Evolutionary conservation across 2,888 invertebrate species (phyloP).

Genomic region (Hydroisotoma schaefferi): DNA sequence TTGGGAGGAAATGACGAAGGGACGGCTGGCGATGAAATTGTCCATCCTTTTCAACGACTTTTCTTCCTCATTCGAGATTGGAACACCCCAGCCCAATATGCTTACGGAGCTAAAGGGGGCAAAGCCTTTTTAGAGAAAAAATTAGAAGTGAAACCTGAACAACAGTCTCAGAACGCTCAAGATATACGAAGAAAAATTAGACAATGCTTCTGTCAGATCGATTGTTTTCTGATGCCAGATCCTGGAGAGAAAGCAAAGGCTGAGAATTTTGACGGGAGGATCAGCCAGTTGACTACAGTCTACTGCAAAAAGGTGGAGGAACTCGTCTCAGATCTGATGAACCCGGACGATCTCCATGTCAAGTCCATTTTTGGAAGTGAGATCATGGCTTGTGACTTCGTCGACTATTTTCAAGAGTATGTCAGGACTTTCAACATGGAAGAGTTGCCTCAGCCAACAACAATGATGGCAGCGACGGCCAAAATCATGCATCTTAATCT

Average conservation of each 20-base stretch:
- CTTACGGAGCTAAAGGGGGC: constrained; percentile 32
- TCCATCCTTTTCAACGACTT: constrained; percentile 44
- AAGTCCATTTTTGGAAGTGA: constrained; percentile 20
- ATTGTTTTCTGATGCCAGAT: constrained; percentile 96
- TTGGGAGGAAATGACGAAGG: constrained; percentile 15
- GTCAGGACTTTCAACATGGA: constrained; percentile 21
- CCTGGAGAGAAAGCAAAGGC: constrained; percentile 56
- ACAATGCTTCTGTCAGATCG: constrained; percentile 89
- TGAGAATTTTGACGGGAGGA: constrained; percentile 25
- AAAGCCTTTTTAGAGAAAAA: constrained; percentile 20
- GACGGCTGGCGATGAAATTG: not conserved
- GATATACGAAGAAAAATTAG: constrained; percentile 86
- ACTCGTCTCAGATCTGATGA: constrained; percentile 23
- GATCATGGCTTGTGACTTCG: constrained; percentile 14
- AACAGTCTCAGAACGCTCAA: constrained; percentile 66
- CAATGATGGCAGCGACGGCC: constrained; percentile 13
- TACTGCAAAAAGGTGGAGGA: constrained; percentile 25
- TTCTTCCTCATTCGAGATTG: constrained; percentile 44
- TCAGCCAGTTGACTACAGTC: constrained; percentile 4
- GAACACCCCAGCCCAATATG: constrained; percentile 17
- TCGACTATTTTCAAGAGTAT: constrained; percentile 12
- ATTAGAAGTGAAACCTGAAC: constrained; percentile 9
- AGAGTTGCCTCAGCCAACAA: constrained; percentile 6
- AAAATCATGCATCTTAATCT: constrained; percentile 2
- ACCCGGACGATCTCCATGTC: constrained; percentile 20